Percentiles rank a stretch among this genome's conserved stretches.
These are phyloP conservation scores for Pygmarrhopalites habei DNA, from an alignment of 1,140 invertebrate species.

Conservation along the genomic window DNA sequence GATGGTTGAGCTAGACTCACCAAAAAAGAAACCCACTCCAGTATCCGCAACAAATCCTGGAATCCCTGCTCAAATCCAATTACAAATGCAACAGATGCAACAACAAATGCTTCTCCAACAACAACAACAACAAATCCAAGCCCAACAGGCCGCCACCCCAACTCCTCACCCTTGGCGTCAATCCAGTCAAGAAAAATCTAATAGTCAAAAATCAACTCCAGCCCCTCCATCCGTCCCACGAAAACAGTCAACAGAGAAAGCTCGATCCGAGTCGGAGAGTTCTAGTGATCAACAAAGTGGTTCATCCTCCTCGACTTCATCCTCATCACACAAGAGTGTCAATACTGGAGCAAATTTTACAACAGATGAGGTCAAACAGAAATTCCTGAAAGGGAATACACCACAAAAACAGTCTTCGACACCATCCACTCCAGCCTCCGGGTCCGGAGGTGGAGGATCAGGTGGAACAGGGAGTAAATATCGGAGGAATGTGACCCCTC, in stretches of 20 bases:
- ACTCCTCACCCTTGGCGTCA: not conserved
- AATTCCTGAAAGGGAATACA: slow-evolving; percentile 51
- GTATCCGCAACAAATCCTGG: slow-evolving; percentile 44
- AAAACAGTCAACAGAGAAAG: slow-evolving; percentile 34
- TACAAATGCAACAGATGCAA: slow-evolving; percentile 38
- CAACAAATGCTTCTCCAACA: slow-evolving; percentile 42
- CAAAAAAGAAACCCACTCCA: slow-evolving; percentile 43
- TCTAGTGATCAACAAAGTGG: slow-evolving; percentile 20
- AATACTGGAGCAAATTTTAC: slow-evolving; percentile 61
- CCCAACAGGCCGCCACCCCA: slow-evolving; percentile 16
- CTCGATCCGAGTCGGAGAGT: slow-evolving; percentile 33
- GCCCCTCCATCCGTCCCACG: slow-evolving; percentile 39
- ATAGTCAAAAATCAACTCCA: not conserved
- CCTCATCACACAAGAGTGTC: slow-evolving; percentile 17
- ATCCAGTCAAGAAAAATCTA: slow-evolving; percentile 19
- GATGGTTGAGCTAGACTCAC: slow-evolving; percentile 31
- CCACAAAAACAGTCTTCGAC: slow-evolving; percentile 39
- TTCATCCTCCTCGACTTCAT: slow-evolving; percentile 50
- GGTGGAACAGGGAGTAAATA: slow-evolving; percentile 3
- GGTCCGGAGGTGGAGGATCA: not conserved
- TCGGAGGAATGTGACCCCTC: slow-evolving; percentile 14
- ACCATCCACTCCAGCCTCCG: slow-evolving; percentile 10
- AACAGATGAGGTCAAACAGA: slow-evolving; percentile 68
- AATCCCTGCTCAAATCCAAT: slow-evolving; percentile 40
- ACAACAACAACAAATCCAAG: slow-evolving; percentile 35